Base-by-base conservation (phyloP, 2,797 vertebrate species). In the Aplochiton taeniatus region DNA sequence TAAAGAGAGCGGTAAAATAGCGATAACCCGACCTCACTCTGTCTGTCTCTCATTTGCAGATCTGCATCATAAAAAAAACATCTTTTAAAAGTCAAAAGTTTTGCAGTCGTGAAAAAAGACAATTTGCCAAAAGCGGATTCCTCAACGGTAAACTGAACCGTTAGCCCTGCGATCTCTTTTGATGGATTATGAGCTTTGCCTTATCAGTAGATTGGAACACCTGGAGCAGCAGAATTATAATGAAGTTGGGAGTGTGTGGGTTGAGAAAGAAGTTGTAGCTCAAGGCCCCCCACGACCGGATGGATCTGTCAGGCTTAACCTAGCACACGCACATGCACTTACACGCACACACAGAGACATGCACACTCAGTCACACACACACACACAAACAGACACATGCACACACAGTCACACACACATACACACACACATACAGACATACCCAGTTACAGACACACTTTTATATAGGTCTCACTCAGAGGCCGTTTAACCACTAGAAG, bases 181-280 rank as follows among this genome's bases (percentile, higher is more conserved):
- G 65, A 88, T 90, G 83, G 88, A 90, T 91, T 89, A 88, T 88
- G 81, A 86, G 84, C 83, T 89, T 87, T 82, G 68, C 79, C 67
- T 88, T 90, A 90, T 92, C 89, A 80, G 84, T 87, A 87, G 83
- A 90, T 83, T 81, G 76, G 68, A 85, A 82, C 79, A 87, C 86
- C 83, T 79, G 78, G 65, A 88, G 85, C 81, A 0, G 81, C 70
- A 82, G 73, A 78, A 83, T 86, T 86, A 82, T 81, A 87, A 85
- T 84, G 76, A 77, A 81, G 74, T 74, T 68, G 70, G 66, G 64
- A 76, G 72, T 46, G 70, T 66, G 71, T 68, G 67, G 74, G 70
- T 47, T 17, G 66, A 65, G 45, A 41, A 65, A 52, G 72, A 66
- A 12, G 62, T 62, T 61, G 20, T 69, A 49, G 66, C 81, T 76